phyloP scores from a whole-genome alignment of 2,888 invertebrate genomes.

The Stramonita haemastoma region DNA sequence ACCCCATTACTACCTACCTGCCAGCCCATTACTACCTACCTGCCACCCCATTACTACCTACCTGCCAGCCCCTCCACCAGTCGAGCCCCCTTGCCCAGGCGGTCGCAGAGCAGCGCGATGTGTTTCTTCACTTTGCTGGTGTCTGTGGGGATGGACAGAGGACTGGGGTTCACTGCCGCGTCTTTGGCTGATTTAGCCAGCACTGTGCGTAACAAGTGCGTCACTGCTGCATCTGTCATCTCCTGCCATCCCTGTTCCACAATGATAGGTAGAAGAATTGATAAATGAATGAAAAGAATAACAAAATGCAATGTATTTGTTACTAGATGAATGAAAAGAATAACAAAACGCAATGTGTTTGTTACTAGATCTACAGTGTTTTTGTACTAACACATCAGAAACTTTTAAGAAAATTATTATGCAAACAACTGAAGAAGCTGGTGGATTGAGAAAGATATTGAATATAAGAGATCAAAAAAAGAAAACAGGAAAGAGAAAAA shows the following conservation, averaged over 20 bases:
- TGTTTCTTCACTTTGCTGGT: slow-evolving; percentile 78
- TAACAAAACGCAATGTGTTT: too few species aligned
- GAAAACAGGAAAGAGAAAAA: too few species aligned
- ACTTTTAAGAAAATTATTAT: too few species aligned
- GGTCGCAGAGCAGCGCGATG: slow-evolving; percentile 76
- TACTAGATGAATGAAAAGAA: neutral
- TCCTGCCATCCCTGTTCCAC: slow-evolving; percentile 88
- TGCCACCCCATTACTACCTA: slow-evolving; percentile 23
- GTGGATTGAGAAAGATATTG: too few species aligned
- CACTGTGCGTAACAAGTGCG: slow-evolving; percentile 82
- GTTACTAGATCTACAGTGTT: too few species aligned
- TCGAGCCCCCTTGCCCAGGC: slow-evolving; percentile 76
- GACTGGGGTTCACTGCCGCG: slow-evolving; percentile 72
- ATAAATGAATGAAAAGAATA: slow-evolving; percentile 14
- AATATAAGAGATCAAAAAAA: too few species aligned
- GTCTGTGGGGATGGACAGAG: slow-evolving; percentile 74
- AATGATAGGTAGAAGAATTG: neutral
- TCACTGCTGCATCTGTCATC: slow-evolving; percentile 83
- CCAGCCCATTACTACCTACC: slow-evolving; percentile 53
- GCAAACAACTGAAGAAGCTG: too few species aligned
- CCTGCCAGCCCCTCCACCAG: slow-evolving; percentile 67
- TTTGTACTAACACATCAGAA: too few species aligned
- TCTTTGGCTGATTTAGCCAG: slow-evolving; percentile 82
- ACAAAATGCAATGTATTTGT: too few species aligned
- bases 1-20: slow-evolving; percentile 49